Conservation (phyloP, 2,113 vertebrate genomes). For the Carettochelys insculpta region DNA sequence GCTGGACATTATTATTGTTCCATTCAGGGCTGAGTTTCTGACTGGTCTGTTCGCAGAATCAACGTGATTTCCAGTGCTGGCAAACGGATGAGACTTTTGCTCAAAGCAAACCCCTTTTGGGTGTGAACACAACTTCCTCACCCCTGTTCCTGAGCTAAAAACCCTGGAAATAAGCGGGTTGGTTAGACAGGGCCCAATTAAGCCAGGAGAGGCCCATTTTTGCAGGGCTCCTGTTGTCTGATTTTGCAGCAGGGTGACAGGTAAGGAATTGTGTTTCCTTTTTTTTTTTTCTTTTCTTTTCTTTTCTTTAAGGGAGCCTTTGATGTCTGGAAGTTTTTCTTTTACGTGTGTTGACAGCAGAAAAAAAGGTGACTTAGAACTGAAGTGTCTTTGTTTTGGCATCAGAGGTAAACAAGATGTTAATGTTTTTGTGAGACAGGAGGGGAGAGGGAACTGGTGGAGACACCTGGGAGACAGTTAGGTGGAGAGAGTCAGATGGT, state of each 20-base stretch:
- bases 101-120: not conserved
- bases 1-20: not conserved
- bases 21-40: not conserved
- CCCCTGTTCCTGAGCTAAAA: not conserved
- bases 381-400: slow-evolving; percentile 9
- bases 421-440: not conserved
- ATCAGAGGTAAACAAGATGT: slow-evolving; percentile 28
- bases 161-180: not conserved
- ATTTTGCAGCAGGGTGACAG: not conserved
- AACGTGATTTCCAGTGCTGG: too few species aligned
- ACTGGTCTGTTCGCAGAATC: not conserved
- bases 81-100: not conserved
- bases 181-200: not conserved
- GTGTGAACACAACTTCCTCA: not conserved
- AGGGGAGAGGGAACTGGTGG: not conserved
- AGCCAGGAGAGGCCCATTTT: not conserved
- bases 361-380: not conserved
- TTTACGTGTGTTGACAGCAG: not conserved
- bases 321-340: not conserved
- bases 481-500: not conserved
- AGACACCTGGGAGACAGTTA: not conserved
- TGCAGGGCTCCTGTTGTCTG: not conserved
- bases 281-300: too few species aligned
- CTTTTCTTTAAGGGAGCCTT: not conserved
- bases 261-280: not conserved